Percentiles rank a stretch among this genome's conserved stretches.
These are phyloP conservation scores for Emydoidea blandingii DNA, from an alignment of 2,797 vertebrate species.

Conservation along the genomic window DNA sequence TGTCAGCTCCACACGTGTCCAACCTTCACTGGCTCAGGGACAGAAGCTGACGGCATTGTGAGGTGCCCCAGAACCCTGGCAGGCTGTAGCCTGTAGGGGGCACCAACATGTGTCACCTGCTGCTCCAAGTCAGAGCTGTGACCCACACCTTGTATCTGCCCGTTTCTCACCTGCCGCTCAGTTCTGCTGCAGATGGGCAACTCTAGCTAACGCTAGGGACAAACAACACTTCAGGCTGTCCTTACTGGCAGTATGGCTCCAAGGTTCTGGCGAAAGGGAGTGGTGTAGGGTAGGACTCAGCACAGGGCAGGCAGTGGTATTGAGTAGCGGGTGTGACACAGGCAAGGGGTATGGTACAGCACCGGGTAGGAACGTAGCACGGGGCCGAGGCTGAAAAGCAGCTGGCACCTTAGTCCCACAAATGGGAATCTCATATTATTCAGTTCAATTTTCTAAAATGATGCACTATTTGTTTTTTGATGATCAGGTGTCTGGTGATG, in stretches of 20 bases:
- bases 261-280: not conserved
- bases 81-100: not conserved
- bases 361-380: not conserved
- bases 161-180: not conserved
- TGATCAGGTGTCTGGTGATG: not conserved
- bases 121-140: not conserved
- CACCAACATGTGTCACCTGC: not conserved
- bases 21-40: not conserved
- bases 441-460: not conserved
- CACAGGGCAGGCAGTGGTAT: not conserved
- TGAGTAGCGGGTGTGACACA: not conserved
- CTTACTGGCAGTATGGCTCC: not conserved
- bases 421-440: not conserved
- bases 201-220: not conserved
- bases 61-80: not conserved
- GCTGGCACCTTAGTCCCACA: not conserved
- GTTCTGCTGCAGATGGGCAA: not conserved
- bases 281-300: not conserved
- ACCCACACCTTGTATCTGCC: too few relatives aligned
- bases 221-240: too few relatives aligned
- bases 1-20: not conserved
- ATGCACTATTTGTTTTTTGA: not conserved
- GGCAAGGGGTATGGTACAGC: not conserved
- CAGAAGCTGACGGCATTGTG: not conserved
- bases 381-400: not conserved